These are phyloP conservation scores for Manis pentadactyla DNA, from an alignment of 2,797 vertebrate species.

Conservation along the genomic window DNA sequence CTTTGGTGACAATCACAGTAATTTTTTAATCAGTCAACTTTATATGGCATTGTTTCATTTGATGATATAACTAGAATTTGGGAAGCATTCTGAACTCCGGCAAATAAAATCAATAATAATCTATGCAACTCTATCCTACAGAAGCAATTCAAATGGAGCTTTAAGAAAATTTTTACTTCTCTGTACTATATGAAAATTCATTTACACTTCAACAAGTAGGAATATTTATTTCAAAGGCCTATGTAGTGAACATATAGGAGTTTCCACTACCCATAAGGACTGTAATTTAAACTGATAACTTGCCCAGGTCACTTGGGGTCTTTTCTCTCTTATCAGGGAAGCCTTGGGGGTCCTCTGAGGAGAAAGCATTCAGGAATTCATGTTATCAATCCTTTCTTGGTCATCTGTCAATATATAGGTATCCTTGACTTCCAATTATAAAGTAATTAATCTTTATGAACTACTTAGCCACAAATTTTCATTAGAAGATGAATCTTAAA, in stretches of 20 bases:
- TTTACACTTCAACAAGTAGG: neutral
- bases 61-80: conserved; percentile 4
- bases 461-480: neutral
- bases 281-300: conserved; percentile 15
- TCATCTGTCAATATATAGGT: neutral
- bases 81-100: neutral
- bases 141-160: conserved; percentile 32
- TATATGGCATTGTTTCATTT: conserved; percentile 25
- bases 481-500: conserved; percentile 9
- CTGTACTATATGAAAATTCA: neutral
- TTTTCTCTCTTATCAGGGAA: neutral
- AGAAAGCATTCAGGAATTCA: neutral
- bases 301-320: neutral
- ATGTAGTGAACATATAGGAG: neutral
- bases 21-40: neutral
- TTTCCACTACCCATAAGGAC: neutral
- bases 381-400: neutral
- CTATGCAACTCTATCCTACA: conserved; percentile 14
- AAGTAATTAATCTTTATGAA: neutral
- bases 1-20: neutral
- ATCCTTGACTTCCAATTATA: neutral
- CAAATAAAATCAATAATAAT: conserved; percentile 32
- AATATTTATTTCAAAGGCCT: conserved; percentile 28
- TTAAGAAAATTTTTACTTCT: conserved; percentile 56
- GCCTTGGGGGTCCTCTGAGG: neutral